A percentile compares a stretch with the other conserved stretches of the same genome.
Evolutionary conservation across 2,113 vertebrate genomes (phyloP).

Genomic region (Cyanistes caeruleus): DNA sequence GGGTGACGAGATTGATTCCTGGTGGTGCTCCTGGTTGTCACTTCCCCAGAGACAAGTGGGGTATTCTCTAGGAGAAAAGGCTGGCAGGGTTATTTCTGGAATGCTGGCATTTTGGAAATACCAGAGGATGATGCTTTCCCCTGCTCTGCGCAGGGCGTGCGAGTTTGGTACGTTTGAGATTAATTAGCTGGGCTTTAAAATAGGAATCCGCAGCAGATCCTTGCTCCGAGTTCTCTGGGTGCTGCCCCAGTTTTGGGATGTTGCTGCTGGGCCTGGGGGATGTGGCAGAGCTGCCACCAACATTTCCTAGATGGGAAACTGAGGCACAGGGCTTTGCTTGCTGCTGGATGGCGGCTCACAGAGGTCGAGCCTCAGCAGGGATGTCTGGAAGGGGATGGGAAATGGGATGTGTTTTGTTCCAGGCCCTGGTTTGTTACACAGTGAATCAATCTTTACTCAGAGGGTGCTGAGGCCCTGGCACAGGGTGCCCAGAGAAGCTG

Average conservation of each 20-base stretch:
- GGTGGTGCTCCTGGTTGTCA: neutral
- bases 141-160: neutral
- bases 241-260: neutral
- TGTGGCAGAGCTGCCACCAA: neutral
- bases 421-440: neutral
- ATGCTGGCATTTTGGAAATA: slow-evolving; percentile 53
- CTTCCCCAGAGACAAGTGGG: neutral
- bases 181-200: neutral
- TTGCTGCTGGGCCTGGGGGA: neutral
- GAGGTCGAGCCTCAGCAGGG: neutral
- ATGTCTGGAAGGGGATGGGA: neutral
- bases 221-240: rapidly evolving
- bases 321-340: neutral
- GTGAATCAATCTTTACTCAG: neutral
- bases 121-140: neutral
- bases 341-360: neutral
- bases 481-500: neutral
- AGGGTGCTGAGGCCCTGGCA: neutral
- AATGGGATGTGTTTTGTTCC: neutral
- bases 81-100: slow-evolving; percentile 32
- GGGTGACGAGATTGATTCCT: neutral
- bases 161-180: neutral
- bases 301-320: neutral
- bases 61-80: neutral
- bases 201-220: neutral